Evolutionary conservation across 2,888 invertebrate genomes (phyloP).

Genomic region (Rhimphoctona megacephalus): DNA sequence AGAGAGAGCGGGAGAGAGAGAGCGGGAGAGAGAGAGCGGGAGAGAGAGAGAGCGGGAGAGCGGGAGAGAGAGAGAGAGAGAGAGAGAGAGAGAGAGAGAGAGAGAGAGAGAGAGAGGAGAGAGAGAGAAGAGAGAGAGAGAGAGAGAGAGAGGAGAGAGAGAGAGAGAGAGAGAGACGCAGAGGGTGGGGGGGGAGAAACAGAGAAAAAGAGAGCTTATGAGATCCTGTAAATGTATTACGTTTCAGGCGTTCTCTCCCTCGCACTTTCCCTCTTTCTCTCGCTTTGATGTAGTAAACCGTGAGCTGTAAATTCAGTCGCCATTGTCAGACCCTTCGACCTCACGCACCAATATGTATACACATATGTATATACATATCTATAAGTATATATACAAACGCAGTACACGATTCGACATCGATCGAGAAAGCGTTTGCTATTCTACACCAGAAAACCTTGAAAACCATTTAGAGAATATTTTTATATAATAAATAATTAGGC

Average conservation of each 20-base stretch:
- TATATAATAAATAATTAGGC: not conserved
- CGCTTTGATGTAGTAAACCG: slow-evolving; percentile 50
- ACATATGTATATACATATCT: slow-evolving; percentile 20
- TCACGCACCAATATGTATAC: slow-evolving; percentile 55
- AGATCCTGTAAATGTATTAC: slow-evolving; percentile 47
- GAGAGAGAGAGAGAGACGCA: not conserved
- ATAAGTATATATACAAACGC: not conserved
- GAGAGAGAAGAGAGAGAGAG: too few relatives aligned
- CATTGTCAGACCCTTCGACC: slow-evolving; percentile 69
- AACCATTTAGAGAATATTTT: slow-evolving; percentile 9
- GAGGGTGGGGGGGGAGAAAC: too few relatives aligned
- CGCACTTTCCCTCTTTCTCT: not conserved
- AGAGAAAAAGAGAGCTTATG: slow-evolving; percentile 37
- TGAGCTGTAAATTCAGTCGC: slow-evolving; percentile 57
- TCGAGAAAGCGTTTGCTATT: slow-evolving; percentile 48
- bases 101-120: too few relatives aligned
- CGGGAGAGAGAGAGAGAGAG: too few relatives aligned
- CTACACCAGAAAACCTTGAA: not conserved
- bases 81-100: too few relatives aligned
- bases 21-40: too few relatives aligned
- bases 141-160: not conserved
- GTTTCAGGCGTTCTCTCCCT: slow-evolving; percentile 42
- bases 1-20: too few relatives aligned
- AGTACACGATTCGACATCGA: slow-evolving; percentile 38
- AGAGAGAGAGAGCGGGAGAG: too few relatives aligned